A percentile compares a stretch with the other conserved stretches of the same genome.
These are phyloP conservation scores for Hypolimnas misippus DNA, from an alignment of 2,888 invertebrate species.

Conservation along the genomic window DNA sequence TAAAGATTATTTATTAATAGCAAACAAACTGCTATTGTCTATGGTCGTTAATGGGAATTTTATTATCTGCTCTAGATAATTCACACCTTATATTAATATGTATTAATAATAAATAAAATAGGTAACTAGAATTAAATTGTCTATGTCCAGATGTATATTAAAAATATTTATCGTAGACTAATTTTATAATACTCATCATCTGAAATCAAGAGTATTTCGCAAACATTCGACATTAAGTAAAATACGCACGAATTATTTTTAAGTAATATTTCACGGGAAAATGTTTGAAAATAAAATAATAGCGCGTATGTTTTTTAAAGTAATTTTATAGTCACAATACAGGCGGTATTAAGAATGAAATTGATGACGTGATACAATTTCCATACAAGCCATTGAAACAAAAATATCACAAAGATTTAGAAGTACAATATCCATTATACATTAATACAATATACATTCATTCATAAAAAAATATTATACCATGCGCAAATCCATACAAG, in stretches of 20 bases:
- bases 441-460: neutral
- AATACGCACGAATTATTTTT: neutral
- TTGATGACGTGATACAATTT: neutral
- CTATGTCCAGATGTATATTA: neutral
- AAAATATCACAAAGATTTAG: neutral
- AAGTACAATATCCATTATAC: neutral
- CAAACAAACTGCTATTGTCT: slow-evolving; percentile 30
- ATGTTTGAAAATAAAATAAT: neutral
- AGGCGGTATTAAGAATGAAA: slow-evolving; percentile 20
- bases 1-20: slow-evolving; percentile 34
- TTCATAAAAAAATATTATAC: slow-evolving; percentile 14
- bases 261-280: no score
- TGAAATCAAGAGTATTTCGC: neutral
- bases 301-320: neutral
- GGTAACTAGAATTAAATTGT: neutral
- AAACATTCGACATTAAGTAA: neutral
- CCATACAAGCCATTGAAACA: neutral
- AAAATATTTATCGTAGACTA: neutral
- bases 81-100: slow-evolving; percentile 28
- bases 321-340: slow-evolving; percentile 6
- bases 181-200: neutral
- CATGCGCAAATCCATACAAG: neutral
- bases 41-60: slow-evolving; percentile 27
- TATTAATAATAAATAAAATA: slow-evolving; percentile 8
- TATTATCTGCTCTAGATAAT: slow-evolving; percentile 38